Base-by-base conservation (phyloP, 2,113 vertebrate species). In the Chrysochloris asiatica region DNA sequence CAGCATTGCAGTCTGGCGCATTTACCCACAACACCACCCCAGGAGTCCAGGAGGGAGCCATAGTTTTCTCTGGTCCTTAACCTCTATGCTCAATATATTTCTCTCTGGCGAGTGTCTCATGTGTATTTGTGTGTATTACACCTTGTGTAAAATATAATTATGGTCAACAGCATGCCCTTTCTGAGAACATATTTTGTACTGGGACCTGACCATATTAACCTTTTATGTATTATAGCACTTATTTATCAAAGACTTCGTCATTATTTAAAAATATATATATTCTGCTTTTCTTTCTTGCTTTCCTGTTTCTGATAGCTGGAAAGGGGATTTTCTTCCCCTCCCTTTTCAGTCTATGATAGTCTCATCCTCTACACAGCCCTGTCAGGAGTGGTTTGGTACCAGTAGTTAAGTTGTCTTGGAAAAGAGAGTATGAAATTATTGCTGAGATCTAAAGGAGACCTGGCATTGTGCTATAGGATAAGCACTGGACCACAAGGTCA, bases 121-220 rank as follows among this genome's bases (percentile, higher is more conserved):
- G 8, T 59, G 5, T 36, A 4, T 72, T 7, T 87, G 21, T 75
- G 3, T 73, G 3, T 36, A 41, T n/a, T 52, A 3, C 1, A 38
- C 17, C 69, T 84, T 65, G 10, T 45, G 21, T 7, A 71, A 81
- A 72, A 82, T 14, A 59, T 30, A 83, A 48, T 50, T 19, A 82
- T 92, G 10, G 22, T 19, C 72, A 79, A 59, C 36, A 79, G 13
- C 30, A 26, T 75, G 67, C 7, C 24, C 79, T 50, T 78, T 94
- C 77, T 87, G 75, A 93, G 52, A 87, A 84, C 10, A 81, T 77
- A 21, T 59, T 85, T 41, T 61, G 3, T 75, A 78, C 72, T n/a
- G 11, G n/a, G 21, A 7, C 16, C 61, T n/a, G 17, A 50, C 19
- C 2, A 16, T 30, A 33, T 82, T 73, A 65, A 38, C 1, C 9